These are phyloP conservation scores for Metaphire vulgaris DNA, from an alignment of 1,140 invertebrate species.

Conservation along the genomic window DNA sequence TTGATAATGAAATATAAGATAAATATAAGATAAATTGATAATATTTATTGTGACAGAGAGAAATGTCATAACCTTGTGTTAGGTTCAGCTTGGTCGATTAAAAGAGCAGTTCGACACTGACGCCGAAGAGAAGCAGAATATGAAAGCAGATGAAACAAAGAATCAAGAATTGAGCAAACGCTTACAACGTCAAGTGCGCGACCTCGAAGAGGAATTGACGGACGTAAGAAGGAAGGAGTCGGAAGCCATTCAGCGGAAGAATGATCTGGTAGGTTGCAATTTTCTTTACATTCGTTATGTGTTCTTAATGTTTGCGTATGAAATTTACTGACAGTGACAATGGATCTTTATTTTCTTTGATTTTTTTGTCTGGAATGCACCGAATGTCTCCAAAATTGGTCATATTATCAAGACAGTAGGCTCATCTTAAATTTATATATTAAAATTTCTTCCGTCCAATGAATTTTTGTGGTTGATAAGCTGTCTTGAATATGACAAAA, in stretches of 20 bases:
- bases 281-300: no score
- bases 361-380: no score
- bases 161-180: slow-evolving; percentile 69
- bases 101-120: slow-evolving; percentile 77
- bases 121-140: slow-evolving; percentile 64
- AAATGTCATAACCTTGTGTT: slow-evolving; percentile 31
- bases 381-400: no score
- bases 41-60: slow-evolving; percentile 4
- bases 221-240: slow-evolving; percentile 62
- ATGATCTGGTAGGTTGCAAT: slow-evolving; percentile 49
- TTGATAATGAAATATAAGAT: no score
- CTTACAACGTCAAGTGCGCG: slow-evolving; percentile 63
- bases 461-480: no score
- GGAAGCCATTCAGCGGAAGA: slow-evolving; percentile 60
- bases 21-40: slow-evolving; percentile 14
- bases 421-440: no score
- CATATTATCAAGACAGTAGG: no score
- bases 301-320: no score
- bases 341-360: no score
- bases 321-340: no score
- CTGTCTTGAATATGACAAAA: no score
- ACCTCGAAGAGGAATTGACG: slow-evolving; percentile 66
- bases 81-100: slow-evolving; percentile 67
- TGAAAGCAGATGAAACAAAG: slow-evolving; percentile 65
- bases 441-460: no score